A percentile compares a stretch with the other conserved stretches of the same genome.
Conservation (phyloP, 1,140 invertebrate species). For the Phymastichus coffea region DNA sequence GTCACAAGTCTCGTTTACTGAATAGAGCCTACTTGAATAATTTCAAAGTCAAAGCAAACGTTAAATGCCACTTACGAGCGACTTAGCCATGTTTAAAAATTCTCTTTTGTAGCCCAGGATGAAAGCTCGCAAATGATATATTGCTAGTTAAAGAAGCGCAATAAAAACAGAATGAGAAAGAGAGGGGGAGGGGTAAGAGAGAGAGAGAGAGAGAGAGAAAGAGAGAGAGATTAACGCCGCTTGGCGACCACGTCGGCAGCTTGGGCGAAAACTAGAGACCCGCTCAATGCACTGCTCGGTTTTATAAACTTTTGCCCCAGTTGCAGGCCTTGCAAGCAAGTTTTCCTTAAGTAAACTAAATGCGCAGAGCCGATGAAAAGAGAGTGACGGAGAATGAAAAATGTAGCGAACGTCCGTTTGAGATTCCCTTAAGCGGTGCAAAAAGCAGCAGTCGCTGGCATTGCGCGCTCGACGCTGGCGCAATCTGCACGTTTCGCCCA, state of each 20-base stretch:
- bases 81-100: constrained; percentile 15
- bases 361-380: constrained; percentile 31
- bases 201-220: background rate
- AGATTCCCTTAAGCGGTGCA: constrained; percentile 53
- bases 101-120: background rate
- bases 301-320: constrained; percentile 55
- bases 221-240: background rate
- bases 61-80: constrained; percentile 2
- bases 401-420: constrained; percentile 29
- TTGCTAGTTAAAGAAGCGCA: background rate
- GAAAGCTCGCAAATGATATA: no score
- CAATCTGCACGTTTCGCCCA: constrained; percentile 41
- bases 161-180: background rate
- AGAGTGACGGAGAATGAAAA: background rate
- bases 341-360: constrained; percentile 26
- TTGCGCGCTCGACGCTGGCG: constrained; percentile 34
- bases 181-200: background rate
- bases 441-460: constrained; percentile 41
- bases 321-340: constrained; percentile 29
- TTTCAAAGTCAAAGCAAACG: background rate
- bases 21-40: no score
- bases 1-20: no score
- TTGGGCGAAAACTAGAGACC: constrained; percentile 43
- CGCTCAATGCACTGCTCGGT: constrained; percentile 30
- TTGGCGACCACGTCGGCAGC: background rate